A percentile compares a stretch with the other conserved stretches of the same genome.
These are phyloP conservation scores for Arctopsyche grandis DNA, from an alignment of 1,140 invertebrate species.

Conservation along the genomic window DNA sequence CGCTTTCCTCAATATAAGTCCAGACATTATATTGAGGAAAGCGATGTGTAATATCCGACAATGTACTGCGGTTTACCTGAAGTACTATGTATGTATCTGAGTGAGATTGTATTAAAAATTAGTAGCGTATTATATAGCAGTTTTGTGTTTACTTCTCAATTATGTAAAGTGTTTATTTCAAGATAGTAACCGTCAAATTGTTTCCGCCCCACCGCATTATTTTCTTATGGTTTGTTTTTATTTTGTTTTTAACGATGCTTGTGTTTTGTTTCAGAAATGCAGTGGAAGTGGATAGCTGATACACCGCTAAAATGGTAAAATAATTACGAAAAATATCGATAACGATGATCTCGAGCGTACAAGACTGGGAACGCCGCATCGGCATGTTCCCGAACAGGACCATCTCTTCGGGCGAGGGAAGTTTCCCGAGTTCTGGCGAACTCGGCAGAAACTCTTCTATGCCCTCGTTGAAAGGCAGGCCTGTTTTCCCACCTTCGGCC, in stretches of 20 bases:
- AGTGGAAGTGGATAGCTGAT: constrained; percentile 19
- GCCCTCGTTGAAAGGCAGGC: constrained; percentile 51
- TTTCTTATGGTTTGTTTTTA: not conserved
- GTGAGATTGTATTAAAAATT: no score
- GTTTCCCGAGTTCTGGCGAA: constrained; percentile 52
- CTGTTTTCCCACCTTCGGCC: constrained; percentile 54
- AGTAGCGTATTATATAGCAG: no score
- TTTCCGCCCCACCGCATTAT: no score
- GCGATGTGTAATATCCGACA: no score
- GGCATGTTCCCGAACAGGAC: constrained; percentile 53
- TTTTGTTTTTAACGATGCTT: not conserved
- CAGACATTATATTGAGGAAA: no score
- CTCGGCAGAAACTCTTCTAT: constrained; percentile 53
- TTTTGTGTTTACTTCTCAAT: no score
- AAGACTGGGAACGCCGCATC: constrained; percentile 30
- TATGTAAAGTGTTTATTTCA: no score
- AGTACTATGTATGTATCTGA: no score
- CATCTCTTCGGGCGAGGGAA: constrained; percentile 51
- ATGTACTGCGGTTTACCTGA: no score
- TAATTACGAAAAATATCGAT: not conserved
- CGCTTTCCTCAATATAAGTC: no score
- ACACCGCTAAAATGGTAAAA: not conserved
- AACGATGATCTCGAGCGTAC: constrained; percentile 30
- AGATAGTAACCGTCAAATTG: no score
- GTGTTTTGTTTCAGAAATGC: constrained; percentile 13